These are phyloP conservation scores for Latheticus oryzae DNA, from an alignment of 2,888 invertebrate genomes.

Conservation along the genomic window DNA sequence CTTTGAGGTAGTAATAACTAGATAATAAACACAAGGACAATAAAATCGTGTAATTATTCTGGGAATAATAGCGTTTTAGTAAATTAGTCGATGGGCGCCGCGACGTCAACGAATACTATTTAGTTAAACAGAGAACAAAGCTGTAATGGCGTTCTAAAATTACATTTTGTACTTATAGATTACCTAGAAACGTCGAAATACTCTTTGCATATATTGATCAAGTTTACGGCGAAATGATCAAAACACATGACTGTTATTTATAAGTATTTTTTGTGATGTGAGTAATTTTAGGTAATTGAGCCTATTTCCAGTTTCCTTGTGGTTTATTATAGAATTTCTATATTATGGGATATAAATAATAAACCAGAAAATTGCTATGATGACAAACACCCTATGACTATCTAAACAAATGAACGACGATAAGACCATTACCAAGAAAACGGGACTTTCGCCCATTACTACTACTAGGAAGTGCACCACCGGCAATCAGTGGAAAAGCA, in stretches of 20 bases:
- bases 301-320: slow-evolving; percentile 29
- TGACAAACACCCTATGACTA: not conserved
- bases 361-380: slow-evolving; percentile 10
- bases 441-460: not conserved
- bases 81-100: slow-evolving; percentile 20
- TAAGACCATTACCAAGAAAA: slow-evolving; percentile 11
- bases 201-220: slow-evolving; percentile 39
- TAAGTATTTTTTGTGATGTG: slow-evolving; percentile 26
- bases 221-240: slow-evolving; percentile 37
- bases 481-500: not conserved
- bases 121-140: slow-evolving; percentile 3
- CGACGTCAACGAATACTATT: slow-evolving; percentile 3
- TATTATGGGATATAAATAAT: slow-evolving; percentile 25
- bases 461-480: slow-evolving; percentile 16
- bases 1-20: slow-evolving; percentile 21
- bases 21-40: slow-evolving; percentile 31
- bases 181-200: slow-evolving; percentile 29
- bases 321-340: slow-evolving; percentile 17
- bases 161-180: slow-evolving; percentile 28
- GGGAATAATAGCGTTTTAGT: slow-evolving; percentile 10
- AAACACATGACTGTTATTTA: slow-evolving; percentile 33
- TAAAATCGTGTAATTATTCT: slow-evolving; percentile 23
- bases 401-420: slow-evolving; percentile 8
- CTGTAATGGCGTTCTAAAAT: slow-evolving; percentile 23
- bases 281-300: slow-evolving; percentile 31